Percentiles rank a stretch among this genome's conserved stretches.
Evolutionary conservation across 2,888 invertebrate genomes (phyloP).

Genomic region (Mesorhabditis sp.): DNA sequence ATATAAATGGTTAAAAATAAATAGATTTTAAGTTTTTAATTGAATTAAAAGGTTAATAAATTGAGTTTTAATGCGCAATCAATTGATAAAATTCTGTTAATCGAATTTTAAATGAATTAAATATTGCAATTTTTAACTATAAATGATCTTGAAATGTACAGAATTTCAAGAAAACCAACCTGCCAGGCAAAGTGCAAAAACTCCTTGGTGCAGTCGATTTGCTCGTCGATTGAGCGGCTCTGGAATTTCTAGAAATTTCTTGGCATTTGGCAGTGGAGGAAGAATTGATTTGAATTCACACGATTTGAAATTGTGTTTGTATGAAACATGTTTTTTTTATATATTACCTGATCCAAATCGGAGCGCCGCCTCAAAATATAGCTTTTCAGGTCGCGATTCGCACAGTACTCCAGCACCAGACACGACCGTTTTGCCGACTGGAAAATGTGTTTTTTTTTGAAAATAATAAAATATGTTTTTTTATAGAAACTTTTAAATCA

Average conservation of each 20-base stretch:
- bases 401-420: slow-evolving; percentile 49
- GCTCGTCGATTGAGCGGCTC: slow-evolving; percentile 45
- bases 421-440: slow-evolving; percentile 28
- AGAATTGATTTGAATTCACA: background rate
- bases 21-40: no score
- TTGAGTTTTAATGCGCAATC: no score
- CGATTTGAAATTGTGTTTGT: background rate
- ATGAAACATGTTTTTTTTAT: background rate
- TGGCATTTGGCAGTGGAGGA: slow-evolving; percentile 20
- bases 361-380: slow-evolving; percentile 19
- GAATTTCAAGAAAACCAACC: slow-evolving; percentile 18
- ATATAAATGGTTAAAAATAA: no score
- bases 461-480: background rate
- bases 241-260: slow-evolving; percentile 20
- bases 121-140: no score
- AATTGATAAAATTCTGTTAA: no score
- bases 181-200: slow-evolving; percentile 54
- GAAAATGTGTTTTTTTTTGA: background rate
- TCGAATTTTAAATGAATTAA: no score
- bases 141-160: background rate
- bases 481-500: background rate
- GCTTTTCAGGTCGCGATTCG: slow-evolving; percentile 39
- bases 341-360: background rate
- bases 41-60: no score
- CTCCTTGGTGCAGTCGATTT: slow-evolving; percentile 48